These are phyloP conservation scores for Phoebastria nigripes DNA, from an alignment of 2,797 vertebrate genomes.

Conservation along the genomic window DNA sequence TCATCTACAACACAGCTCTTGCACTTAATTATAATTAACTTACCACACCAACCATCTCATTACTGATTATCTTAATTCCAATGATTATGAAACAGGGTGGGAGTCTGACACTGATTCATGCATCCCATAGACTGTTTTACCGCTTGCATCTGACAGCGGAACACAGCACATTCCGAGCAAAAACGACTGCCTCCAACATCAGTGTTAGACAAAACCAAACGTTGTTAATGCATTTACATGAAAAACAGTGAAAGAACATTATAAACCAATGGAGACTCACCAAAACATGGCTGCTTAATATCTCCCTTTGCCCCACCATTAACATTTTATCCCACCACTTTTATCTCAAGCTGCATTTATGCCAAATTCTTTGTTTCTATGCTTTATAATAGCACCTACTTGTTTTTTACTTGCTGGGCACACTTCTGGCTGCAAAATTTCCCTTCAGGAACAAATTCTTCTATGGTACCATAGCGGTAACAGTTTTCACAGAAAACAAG, in stretches of 20 bases:
- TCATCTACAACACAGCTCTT: background rate
- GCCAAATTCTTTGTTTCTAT: background rate
- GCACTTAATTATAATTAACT: background rate
- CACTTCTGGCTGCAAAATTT: constrained; percentile 82
- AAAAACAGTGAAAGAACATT: background rate
- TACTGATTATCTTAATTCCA: constrained; percentile 14
- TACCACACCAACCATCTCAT: constrained; percentile 1
- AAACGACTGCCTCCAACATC: background rate
- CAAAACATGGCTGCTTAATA: background rate
- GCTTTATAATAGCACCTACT: constrained; percentile 72
- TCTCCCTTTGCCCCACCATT: background rate
- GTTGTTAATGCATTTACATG: background rate
- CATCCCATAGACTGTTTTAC: background rate
- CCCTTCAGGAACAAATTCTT: constrained; percentile 79
- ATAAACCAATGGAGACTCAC: background rate
- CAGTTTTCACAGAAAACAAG: constrained; percentile 82
- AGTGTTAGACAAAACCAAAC: background rate
- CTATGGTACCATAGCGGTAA: constrained; percentile 76
- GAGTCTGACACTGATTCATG: constrained; percentile 23
- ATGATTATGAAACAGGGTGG: background rate
- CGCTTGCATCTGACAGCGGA: background rate
- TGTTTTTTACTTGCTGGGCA: constrained; percentile 78
- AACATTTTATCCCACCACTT: background rate
- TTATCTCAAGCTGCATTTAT: background rate
- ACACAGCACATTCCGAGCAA: background rate